Base-by-base conservation (phyloP, 92 coral and sea anemone species). In the Zoanthus sociatus region DNA sequence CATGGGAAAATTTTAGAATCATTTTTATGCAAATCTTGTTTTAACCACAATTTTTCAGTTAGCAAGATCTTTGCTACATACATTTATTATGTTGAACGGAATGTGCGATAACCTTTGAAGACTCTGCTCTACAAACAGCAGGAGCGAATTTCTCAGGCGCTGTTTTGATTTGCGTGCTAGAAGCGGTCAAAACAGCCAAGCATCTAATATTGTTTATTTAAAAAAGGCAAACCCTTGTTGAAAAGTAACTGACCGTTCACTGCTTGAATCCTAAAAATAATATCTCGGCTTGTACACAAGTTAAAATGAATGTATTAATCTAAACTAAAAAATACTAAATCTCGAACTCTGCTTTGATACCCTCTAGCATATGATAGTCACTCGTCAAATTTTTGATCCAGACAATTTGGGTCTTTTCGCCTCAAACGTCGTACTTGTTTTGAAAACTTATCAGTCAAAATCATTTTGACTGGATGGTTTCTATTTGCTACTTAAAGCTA, bases 161-260 rank as follows among this genome's bases (percentile, higher is more conserved):
- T 69, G 9, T 32, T 32, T 31, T 69, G 16, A 69, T 7, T 69
- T 33, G 45, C 74, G 74, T 69, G 74, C 45, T 5, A 12, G 74
- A 69, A 69, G 74, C 74, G 74, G 46, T 69, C 74, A 69, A 69
- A 69, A 69, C 69, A 31, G 6, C 46, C 10, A 9, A 11, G 74
- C 3, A 20, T 15, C 33, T 30, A 31, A 31, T 69, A 9, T 69
- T 69, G 10, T 69, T 69, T 32, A 26, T 69, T 69, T 32, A 26
- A 2, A 44, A 69, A 69, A 69, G 31, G 46, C 12, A 69, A 69
- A 30, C 30, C 46, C 72, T 69, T 9, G 45, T 13, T 5, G 16
- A 69, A 69, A 69, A 69, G 31, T 69, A 69, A 31, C 74, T 30
- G 74, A 69, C 33, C 31, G 4, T 31, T 10, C 42, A 15, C 15